phyloP scores from a whole-genome alignment of 2,113 vertebrate species.

The Etia nguti region DNA sequence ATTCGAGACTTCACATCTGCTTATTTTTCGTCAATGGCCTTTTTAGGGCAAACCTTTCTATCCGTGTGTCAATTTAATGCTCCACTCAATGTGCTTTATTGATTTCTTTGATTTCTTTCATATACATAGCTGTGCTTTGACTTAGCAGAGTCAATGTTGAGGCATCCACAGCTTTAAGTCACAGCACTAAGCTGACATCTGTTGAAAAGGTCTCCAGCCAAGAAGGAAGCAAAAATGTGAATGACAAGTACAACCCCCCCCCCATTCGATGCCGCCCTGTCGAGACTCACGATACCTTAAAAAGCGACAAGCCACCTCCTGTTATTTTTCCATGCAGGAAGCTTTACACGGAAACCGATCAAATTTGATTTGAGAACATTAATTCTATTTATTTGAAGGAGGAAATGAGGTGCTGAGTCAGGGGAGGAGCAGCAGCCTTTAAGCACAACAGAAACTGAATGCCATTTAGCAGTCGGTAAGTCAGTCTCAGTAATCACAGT shows the following conservation, averaged over 20 bases:
- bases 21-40: neutral
- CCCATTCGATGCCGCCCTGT: neutral
- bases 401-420: constrained; percentile 65
- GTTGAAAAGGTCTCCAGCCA: neutral
- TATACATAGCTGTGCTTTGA: neutral
- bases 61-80: neutral
- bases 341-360: constrained; percentile 28
- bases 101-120: neutral
- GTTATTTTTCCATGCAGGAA: constrained; percentile 53
- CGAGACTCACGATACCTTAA: constrained; percentile 24
- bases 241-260: constrained; percentile 6
- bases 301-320: constrained; percentile 24
- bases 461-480: constrained; percentile 32
- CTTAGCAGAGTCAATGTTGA: neutral
- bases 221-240: constrained; percentile 28
- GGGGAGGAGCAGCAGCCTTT: constrained; percentile 35
- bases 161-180: constrained; percentile 17
- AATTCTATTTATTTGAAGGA: constrained; percentile 56
- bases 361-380: constrained; percentile 60
- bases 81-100: neutral
- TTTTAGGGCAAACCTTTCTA: neutral
- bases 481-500: constrained; percentile 35
- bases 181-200: constrained; percentile 20
- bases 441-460: constrained; percentile 56
- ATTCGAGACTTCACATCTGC: neutral